Evolutionary conservation across 2,113 vertebrate genomes (phyloP).

Genomic region (Accipiter virgatus): DNA sequence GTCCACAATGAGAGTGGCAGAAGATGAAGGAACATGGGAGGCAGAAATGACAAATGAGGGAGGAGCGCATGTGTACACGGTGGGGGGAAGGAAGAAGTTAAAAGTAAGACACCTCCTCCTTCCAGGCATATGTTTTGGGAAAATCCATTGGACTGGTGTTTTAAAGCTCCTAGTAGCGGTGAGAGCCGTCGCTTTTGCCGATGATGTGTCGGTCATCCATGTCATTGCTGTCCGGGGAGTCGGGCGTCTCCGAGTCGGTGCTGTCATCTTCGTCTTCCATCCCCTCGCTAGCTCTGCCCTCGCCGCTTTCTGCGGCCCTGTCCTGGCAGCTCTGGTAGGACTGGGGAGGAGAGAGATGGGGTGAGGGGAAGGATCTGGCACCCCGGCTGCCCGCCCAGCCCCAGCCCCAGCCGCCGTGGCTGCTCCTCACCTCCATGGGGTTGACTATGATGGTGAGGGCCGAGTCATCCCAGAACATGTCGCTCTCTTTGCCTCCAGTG

Average conservation of each 20-base stretch:
- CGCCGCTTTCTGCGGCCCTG: background rate
- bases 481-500: constrained; percentile 78
- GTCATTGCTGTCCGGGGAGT: constrained; percentile 77
- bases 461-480: constrained; percentile 94
- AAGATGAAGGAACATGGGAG: background rate
- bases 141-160: background rate
- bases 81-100: background rate
- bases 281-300: constrained; percentile 61
- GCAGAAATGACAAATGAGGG: background rate
- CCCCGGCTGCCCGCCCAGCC: background rate
- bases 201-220: constrained; percentile 81
- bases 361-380: background rate
- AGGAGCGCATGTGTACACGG: background rate
- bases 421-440: constrained; percentile 93
- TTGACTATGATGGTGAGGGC: constrained; percentile 98
- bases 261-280: constrained; percentile 82
- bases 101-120: constrained; percentile 27
- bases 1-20: constrained; percentile 48
- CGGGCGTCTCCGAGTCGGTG: constrained; percentile 80
- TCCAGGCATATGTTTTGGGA: constrained; percentile 5
- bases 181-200: constrained; percentile 80
- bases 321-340: constrained; percentile 76
- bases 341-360: background rate
- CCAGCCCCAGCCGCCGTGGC: background rate
- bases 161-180: constrained; percentile 76